Evolutionary conservation across 2,797 vertebrate species (phyloP).

Genomic region (Lophotriccus pileatus): DNA sequence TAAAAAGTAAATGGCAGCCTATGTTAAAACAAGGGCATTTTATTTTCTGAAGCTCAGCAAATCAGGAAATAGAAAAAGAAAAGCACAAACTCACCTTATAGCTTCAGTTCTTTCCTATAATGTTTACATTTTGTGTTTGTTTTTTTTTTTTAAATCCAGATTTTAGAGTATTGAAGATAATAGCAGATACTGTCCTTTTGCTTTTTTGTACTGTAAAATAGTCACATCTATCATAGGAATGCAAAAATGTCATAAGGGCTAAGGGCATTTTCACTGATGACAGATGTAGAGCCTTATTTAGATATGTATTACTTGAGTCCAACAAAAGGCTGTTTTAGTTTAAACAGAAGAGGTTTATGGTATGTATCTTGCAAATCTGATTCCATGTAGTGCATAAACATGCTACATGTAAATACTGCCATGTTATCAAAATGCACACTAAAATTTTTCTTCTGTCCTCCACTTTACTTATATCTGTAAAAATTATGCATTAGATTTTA

Average conservation of each 20-base stretch:
- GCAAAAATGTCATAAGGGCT: not conserved
- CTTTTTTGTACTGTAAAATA: not conserved
- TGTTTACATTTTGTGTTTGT: not conserved
- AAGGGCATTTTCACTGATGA: not conserved
- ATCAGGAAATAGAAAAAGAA: not conserved
- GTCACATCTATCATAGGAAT: not conserved
- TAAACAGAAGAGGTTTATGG: not conserved
- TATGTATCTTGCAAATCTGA: not conserved
- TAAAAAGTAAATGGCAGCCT: not conserved
- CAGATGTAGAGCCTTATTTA: not conserved
- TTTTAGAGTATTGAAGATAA: not conserved
- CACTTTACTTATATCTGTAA: not conserved
- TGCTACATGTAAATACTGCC: not conserved
- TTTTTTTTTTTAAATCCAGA: not conserved
- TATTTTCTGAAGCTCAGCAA: not conserved
- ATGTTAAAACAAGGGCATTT: not conserved
- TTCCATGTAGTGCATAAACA: not conserved
- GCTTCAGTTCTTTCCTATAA: not conserved
- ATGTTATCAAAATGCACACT: not conserved
- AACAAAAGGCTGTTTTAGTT: not conserved
- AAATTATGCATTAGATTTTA: not conserved
- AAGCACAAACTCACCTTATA: not conserved
- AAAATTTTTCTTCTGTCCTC: not conserved
- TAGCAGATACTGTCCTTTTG: not conserved
- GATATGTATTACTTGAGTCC: not conserved